These are phyloP conservation scores for Mactromeris polynyma DNA, from an alignment of 2,888 invertebrate species.

Conservation along the genomic window DNA sequence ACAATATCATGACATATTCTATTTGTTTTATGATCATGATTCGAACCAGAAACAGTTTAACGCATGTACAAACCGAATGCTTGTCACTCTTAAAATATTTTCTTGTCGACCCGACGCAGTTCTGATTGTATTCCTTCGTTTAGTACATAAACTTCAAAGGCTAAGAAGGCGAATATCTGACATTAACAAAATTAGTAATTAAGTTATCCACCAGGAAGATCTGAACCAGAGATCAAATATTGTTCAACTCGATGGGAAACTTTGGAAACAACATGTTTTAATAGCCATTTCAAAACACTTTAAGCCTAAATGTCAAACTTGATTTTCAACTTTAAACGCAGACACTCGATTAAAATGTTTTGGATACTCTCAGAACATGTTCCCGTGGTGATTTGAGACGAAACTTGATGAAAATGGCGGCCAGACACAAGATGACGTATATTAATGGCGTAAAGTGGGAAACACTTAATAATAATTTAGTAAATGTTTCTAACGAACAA, in stretches of 20 bases:
- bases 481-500: conserved; percentile 2
- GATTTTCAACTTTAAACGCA: conserved; percentile 49
- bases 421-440: conserved; percentile 31
- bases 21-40: conserved; percentile 28
- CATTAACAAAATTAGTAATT: conserved; percentile 62
- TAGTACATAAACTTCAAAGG: conserved; percentile 45
- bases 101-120: conserved; percentile 16
- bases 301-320: conserved; percentile 55
- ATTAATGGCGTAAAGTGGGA: conserved; percentile 20
- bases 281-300: conserved; percentile 41
- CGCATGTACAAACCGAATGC: conserved; percentile 21
- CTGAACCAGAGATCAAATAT: conserved; percentile 41
- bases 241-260: conserved; percentile 51
- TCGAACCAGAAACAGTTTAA: conserved; percentile 34
- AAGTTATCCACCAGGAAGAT: conserved; percentile 28
- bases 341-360: conserved; percentile 50
- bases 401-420: conserved; percentile 66
- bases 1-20: background rate
- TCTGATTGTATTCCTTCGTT: conserved; percentile 21
- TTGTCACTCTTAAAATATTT: conserved; percentile 41
- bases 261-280: conserved; percentile 37
- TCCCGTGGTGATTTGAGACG: conserved; percentile 62
- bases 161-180: conserved; percentile 20
- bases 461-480: conserved; percentile 33
- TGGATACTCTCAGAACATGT: conserved; percentile 30